Base-by-base conservation (phyloP, 2,797 vertebrate species). In the Falco peregrinus region DNA sequence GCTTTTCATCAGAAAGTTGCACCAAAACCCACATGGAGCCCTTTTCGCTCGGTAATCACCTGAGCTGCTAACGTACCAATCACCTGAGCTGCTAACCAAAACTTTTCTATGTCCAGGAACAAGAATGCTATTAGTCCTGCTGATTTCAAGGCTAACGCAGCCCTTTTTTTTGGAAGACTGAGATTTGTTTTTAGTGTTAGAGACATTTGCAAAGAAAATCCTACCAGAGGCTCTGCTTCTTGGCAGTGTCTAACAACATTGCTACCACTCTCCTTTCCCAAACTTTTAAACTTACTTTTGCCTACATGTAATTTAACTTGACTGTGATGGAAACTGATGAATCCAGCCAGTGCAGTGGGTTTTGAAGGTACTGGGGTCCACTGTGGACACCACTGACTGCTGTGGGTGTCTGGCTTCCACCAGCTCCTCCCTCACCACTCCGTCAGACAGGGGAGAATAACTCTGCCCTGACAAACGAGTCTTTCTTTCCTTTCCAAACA, bases 321-420 rank as follows among this genome's bases (percentile, higher is more conserved):
- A 7, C n/a, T 45, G 50, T 21, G 70, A 13, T 29, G 35, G 51
- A 64, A 88, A 87, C 25, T 47, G 50, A 57, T 37, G 61, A 3
- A 69, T 7, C 11, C 19, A 29, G 20, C 2, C 33, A 35, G 59
- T 0, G 2, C 17, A 15, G 24, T 19, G 70, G n/a, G 48, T 84
- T 37, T 39, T 4, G 1, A 26, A 39, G 14, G 11, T 35, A 19
- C 29, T 1, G 1, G 28, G 56, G 9, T 1, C 35, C 6, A 1
- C 12, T 33, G 20, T 61, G 60, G 86, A 45, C 68, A 19, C 77
- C 18, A 24, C 25, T 11, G 84, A 37, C 53, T 50, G 48, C n/a
- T 61, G 47, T 5, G 41, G 9, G 14, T 17, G 24, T 5, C 47
- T 65, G 56, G 24, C 51, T 78, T 75, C 50, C 45, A 48, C 18